phyloP scores from a whole-genome alignment of 30 jellyfish, hydroid and myxozoan species.

The Chironex yamaguchii region DNA sequence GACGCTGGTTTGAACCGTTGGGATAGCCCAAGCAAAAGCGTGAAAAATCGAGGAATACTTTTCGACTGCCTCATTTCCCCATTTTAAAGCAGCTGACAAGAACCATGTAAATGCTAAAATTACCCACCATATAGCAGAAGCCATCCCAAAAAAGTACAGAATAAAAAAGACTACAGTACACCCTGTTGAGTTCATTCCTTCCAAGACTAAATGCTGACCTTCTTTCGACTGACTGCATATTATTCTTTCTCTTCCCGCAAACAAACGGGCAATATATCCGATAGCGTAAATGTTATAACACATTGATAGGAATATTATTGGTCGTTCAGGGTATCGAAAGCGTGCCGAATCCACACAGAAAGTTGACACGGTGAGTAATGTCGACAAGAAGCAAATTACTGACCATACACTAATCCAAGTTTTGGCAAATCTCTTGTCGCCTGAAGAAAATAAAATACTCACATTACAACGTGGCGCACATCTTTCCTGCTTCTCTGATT shows the following conservation, averaged over 20 bases:
- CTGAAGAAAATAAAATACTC: conserved; percentile 46
- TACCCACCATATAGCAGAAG: conserved; percentile 97
- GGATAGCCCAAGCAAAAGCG: conserved; percentile 91
- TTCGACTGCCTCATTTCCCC: conserved; percentile 98
- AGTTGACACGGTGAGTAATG: conserved; percentile 83
- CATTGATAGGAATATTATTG: conserved; percentile 87
- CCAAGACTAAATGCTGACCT: conserved; percentile 75
- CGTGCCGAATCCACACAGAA: conserved; percentile 80
- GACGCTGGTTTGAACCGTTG: conserved; percentile 83
- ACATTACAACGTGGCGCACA: conserved; percentile 84
- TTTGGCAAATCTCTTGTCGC: conserved; percentile 64
- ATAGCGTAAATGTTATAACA: conserved; percentile 85
- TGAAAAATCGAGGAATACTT: conserved; percentile 87
- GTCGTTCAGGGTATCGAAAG: conserved; percentile 91
- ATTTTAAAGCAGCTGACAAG: conserved; percentile 88
- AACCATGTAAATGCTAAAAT: conserved; percentile 89
- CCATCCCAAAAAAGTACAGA: conserved; percentile 88
- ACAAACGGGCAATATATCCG: conserved; percentile 76
- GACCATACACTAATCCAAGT: conserved; percentile 90
- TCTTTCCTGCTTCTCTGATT: conserved; percentile 63
- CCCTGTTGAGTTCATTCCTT: conserved; percentile 77
- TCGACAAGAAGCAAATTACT: conserved; percentile 83
- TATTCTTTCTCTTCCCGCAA: conserved; percentile 82
- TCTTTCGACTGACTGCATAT: conserved; percentile 57
- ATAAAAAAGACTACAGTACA: conserved; percentile 82